Base-by-base conservation (phyloP, 2,888 invertebrate genomes). In the Eulithis prunata region DNA sequence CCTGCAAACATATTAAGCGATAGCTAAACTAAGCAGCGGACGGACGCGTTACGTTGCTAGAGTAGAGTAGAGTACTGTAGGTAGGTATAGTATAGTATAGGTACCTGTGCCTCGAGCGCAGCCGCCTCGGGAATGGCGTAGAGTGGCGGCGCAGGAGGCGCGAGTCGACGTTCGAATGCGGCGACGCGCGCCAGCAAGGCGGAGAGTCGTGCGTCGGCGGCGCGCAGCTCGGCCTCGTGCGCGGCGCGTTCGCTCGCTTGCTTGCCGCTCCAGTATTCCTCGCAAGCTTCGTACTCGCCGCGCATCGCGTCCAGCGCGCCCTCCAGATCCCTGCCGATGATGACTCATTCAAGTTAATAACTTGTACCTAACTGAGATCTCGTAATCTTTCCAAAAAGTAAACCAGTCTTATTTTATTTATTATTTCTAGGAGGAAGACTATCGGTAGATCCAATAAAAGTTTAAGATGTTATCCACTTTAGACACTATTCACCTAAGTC, bases 251-350 rank as follows among this genome's bases (percentile, higher is more conserved):
- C 97, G 69, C 96, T 97, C 56, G 96, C 95, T 64, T 97, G 89
- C 86, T 97, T 97, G 43, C 91, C 91, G 57, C 95, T 94, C 97
- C 97, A 98, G 88, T 97, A 97, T 83, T 97, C 97, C 84, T 98
- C 98, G 84, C 97, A 96, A 68, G 95, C 95, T 77, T 97, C 97
- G 82, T 97, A 97, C 81, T 97, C 97, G 53, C 93, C 93, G 76
- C 95, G 94, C 88, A 97, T 90, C 79, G 96, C 93, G 81, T 97
- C 97, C 62, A 97, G 87, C 76, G 96, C 96, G 57, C 89, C 88
- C 85, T 97, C 97, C 57, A 97, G 88, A 68, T 97, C 96, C 64
- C 94, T 94, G 81, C 94, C 95, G 13, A 3, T 21, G 10, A 14
- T 71, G 0, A 32, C 32, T 32, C 5, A 4, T n/a, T n/a, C n/a